Conservation (phyloP, 2,888 invertebrate genomes). For the Lepidonotus clava region DNA sequence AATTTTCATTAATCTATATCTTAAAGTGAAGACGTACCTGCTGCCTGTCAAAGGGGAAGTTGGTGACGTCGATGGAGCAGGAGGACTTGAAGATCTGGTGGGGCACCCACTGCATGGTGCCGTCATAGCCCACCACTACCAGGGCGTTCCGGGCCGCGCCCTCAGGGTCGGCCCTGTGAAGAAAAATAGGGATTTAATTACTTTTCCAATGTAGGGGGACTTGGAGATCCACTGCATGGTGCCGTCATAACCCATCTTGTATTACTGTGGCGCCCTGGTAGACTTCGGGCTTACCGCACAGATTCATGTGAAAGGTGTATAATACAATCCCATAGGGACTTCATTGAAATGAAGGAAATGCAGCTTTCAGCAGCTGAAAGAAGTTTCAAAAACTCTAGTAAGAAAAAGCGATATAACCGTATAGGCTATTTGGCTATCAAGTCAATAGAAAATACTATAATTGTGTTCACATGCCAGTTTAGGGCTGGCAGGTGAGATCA, state of each 20-base stretch:
- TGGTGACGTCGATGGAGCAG: slow-evolving; percentile 63
- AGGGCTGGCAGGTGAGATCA: no score
- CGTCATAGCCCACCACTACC: slow-evolving; percentile 58
- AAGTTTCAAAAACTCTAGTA: no score
- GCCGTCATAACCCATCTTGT: slow-evolving; percentile 58
- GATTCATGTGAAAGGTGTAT: no score
- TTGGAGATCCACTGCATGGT: slow-evolving; percentile 63
- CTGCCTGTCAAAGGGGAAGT: slow-evolving; percentile 64
- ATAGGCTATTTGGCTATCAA: no score
- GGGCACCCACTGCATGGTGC: slow-evolving; percentile 61
- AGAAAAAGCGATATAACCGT: no score
- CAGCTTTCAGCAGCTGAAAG: no score
- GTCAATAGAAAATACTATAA: no score
- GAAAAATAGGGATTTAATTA: slow-evolving; percentile 62
- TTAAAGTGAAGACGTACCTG: background rate
- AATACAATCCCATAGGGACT: no score
- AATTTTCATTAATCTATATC: background rate
- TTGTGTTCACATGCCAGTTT: no score
- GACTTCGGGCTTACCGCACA: no score
- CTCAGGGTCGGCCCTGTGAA: slow-evolving; percentile 59
- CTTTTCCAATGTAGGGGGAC: slow-evolving; percentile 62
- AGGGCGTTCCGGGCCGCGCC: slow-evolving; percentile 55
- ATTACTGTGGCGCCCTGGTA: no score
- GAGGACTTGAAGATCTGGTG: slow-evolving; percentile 64
- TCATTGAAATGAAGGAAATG: no score